phyloP scores from a whole-genome alignment of 2,888 invertebrate genomes.

The Altica lythri region DNA sequence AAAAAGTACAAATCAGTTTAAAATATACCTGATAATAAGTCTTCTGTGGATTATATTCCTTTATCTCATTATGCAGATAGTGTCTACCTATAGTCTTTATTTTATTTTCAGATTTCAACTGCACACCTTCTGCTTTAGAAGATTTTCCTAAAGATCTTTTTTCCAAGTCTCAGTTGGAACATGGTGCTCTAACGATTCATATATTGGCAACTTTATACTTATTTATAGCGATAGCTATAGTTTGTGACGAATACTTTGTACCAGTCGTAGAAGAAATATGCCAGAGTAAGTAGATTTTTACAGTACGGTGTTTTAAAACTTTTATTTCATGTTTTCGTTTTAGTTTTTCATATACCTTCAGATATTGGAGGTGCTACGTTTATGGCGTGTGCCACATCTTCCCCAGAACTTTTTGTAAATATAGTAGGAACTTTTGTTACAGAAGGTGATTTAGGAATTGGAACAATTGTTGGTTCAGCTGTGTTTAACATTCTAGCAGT shows the following conservation, averaged over 20 bases:
- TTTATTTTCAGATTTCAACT: constrained; percentile 6
- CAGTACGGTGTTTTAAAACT: background rate
- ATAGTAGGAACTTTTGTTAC: constrained; percentile 20
- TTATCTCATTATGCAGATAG: no score
- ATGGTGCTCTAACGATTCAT: constrained; percentile 15
- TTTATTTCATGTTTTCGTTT: constrained; percentile 1
- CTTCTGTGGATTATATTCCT: no score
- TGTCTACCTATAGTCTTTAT: no score
- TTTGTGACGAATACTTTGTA: constrained; percentile 22
- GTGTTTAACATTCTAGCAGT: constrained; percentile 22
- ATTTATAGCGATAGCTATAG: constrained; percentile 16
- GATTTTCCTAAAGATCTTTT: constrained; percentile 18
- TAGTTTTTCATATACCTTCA: constrained; percentile 15
- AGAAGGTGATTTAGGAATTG: constrained; percentile 19
- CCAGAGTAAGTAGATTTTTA: constrained; percentile 14
- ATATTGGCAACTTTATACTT: constrained; percentile 14
- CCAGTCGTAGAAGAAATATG: constrained; percentile 21
- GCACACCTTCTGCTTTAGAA: constrained; percentile 17
- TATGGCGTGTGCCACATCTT: constrained; percentile 17
- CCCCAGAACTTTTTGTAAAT: constrained; percentile 21
- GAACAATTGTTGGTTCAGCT: constrained; percentile 19
- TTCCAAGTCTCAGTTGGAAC: constrained; percentile 7
- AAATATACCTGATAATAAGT: no score
- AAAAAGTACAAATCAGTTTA: no score
- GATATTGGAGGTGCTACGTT: constrained; percentile 21